Percentiles rank a stretch among this genome's conserved stretches.
Conservation (phyloP, 2,113 vertebrate genomes). For the Antechinus stuartii region DNA sequence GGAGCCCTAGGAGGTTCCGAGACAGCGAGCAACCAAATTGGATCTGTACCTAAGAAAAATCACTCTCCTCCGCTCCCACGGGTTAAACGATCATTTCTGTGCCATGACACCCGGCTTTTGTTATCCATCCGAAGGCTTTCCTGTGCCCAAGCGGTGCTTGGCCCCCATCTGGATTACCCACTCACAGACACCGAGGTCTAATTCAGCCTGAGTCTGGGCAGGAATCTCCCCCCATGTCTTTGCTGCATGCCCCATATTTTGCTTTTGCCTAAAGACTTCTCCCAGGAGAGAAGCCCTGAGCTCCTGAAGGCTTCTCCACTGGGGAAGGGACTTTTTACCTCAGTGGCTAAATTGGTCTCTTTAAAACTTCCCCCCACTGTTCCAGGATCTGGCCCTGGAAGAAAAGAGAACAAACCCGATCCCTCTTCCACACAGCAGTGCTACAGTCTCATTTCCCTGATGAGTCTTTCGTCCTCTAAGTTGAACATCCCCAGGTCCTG, state of each 20-base stretch:
- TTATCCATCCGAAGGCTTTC: not conserved
- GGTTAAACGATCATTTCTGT: not conserved
- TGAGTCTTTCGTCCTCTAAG: too few species aligned
- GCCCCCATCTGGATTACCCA: not conserved
- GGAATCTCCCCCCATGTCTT: not conserved
- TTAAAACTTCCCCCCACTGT: not conserved
- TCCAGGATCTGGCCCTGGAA: not conserved
- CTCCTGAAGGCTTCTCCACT: not conserved
- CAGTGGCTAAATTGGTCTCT: too few species aligned
- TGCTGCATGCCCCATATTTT: not conserved
- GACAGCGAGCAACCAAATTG: not conserved
- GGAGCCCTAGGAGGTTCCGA: not conserved
- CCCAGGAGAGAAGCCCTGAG: too few species aligned
- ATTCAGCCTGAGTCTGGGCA: too few species aligned
- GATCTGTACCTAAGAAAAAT: not conserved
- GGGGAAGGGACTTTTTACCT: not conserved
- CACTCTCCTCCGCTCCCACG: not conserved
- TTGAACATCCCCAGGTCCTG: too few species aligned
- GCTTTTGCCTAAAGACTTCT: too few species aligned
- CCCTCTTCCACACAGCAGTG: not conserved
- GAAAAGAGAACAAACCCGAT: not conserved
- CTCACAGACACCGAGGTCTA: not conserved
- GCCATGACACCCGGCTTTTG: not conserved
- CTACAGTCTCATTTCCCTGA: not conserved
- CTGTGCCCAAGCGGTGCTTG: not conserved